These are phyloP conservation scores for Leucoma salicis DNA, from an alignment of 2,888 invertebrate genomes.

Conservation along the genomic window DNA sequence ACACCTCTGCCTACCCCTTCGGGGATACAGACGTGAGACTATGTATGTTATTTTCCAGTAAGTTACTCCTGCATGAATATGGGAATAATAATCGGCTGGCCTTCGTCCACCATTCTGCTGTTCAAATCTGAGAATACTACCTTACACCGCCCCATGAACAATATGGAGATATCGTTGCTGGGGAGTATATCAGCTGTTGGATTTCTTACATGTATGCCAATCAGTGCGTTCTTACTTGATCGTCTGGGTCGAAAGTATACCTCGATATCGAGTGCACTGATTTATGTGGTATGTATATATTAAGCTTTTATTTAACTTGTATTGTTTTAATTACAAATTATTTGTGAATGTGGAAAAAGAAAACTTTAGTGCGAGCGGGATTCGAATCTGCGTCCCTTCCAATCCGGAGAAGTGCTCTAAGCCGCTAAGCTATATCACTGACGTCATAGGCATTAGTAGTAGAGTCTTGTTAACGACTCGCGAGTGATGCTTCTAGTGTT, in stretches of 20 bases:
- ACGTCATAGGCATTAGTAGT: too few relatives aligned
- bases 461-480: too few relatives aligned
- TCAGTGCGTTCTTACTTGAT: slow-evolving; percentile 45
- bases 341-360: too few relatives aligned
- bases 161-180: slow-evolving; percentile 50
- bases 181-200: slow-evolving; percentile 48
- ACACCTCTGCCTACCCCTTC: too few relatives aligned
- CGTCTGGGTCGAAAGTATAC: slow-evolving; percentile 51
- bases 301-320: too few relatives aligned
- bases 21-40: too few relatives aligned
- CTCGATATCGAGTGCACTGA: slow-evolving; percentile 35
- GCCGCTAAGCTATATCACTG: too few relatives aligned
- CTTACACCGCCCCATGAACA: slow-evolving; percentile 53
- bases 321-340: too few relatives aligned
- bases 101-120: slow-evolving; percentile 52
- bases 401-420: too few relatives aligned
- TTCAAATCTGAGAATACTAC: slow-evolving; percentile 58
- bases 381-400: too few relatives aligned
- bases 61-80: slow-evolving; percentile 50
- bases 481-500: too few relatives aligned
- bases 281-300: slow-evolving; percentile 50
- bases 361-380: too few relatives aligned
- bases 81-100: slow-evolving; percentile 59
- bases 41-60: slow-evolving; percentile 54
- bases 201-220: slow-evolving; percentile 40